These are phyloP conservation scores for Acrobasis suavella DNA, from an alignment of 2,888 invertebrate genomes.

Conservation along the genomic window DNA sequence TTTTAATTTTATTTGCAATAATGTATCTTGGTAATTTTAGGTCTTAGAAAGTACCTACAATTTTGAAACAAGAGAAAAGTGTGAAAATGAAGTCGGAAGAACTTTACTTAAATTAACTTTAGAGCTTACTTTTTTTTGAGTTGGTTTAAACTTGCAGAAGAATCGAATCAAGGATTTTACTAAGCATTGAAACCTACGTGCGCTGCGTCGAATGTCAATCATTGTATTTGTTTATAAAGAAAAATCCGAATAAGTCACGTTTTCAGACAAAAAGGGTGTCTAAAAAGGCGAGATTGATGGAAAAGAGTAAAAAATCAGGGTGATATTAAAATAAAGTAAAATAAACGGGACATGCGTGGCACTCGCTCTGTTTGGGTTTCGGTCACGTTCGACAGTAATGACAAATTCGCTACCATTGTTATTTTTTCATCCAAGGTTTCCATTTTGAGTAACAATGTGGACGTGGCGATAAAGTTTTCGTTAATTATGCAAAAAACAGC, in stretches of 20 bases:
- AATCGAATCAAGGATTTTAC: not conserved
- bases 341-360: slow-evolving; percentile 63
- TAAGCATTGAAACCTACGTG: slow-evolving; percentile 29
- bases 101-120: too few relatives aligned
- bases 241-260: slow-evolving; percentile 63
- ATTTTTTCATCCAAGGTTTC: slow-evolving; percentile 68
- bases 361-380: slow-evolving; percentile 59
- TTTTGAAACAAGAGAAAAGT: too few relatives aligned
- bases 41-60: too few relatives aligned
- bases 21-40: too few relatives aligned
- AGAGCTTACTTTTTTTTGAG: too few relatives aligned
- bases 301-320: slow-evolving; percentile 69
- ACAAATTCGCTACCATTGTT: slow-evolving; percentile 75
- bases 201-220: slow-evolving; percentile 34
- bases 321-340: slow-evolving; percentile 73
- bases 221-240: slow-evolving; percentile 44
- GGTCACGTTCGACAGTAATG: slow-evolving; percentile 75
- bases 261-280: slow-evolving; percentile 50
- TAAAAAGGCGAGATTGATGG: slow-evolving; percentile 56
- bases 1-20: too few relatives aligned
- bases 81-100: too few relatives aligned
- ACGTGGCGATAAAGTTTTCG: slow-evolving; percentile 71
- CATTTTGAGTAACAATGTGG: slow-evolving; percentile 65
- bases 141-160: not conserved
- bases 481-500: slow-evolving; percentile 62